Evolutionary conservation across 2,888 invertebrate genomes (phyloP).

Genomic region (Stegana nigrithorax): DNA sequence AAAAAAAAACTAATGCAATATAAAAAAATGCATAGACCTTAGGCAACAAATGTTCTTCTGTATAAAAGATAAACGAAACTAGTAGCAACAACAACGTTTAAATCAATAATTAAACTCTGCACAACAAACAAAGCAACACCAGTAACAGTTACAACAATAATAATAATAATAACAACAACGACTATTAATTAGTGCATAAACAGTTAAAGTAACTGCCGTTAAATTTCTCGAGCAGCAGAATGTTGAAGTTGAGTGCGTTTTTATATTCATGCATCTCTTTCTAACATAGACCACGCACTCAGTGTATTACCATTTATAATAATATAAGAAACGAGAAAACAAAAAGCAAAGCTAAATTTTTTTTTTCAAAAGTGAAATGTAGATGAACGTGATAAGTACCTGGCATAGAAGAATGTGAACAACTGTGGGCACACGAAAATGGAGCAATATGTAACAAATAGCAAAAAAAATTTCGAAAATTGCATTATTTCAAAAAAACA

Average conservation of each 20-base stretch:
- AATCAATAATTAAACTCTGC: not conserved
- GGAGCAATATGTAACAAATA: constrained; percentile 12
- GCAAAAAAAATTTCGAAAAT: constrained; percentile 1
- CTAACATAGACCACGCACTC: constrained; percentile 6
- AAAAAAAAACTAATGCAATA: constrained; percentile 5
- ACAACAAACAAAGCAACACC: constrained; percentile 17
- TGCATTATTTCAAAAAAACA: constrained; percentile 3
- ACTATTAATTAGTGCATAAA: constrained; percentile 66
- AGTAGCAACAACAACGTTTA: not conserved
- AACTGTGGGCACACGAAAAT: constrained; percentile 7
- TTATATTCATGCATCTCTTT: not conserved
- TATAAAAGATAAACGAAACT: no score
- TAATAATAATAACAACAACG: constrained; percentile 31
- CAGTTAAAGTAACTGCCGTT: constrained; percentile 59
- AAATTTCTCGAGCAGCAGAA: constrained; percentile 36
- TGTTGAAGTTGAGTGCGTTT: not conserved
- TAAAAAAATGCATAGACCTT: constrained; percentile 56
- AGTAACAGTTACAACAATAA: constrained; percentile 20
- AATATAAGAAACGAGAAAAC: constrained; percentile 18
- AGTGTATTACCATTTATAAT: constrained; percentile 53
- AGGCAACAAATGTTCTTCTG: constrained; percentile 57
- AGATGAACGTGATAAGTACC: not conserved
- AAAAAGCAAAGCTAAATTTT: constrained; percentile 17
- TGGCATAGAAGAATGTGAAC: constrained; percentile 11
- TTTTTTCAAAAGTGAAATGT: constrained; percentile 17